Percentiles rank a stretch among this genome's conserved stretches.
phyloP scores from a whole-genome alignment of 2,113 vertebrate genomes.

The Ochotona princeps region DNA sequence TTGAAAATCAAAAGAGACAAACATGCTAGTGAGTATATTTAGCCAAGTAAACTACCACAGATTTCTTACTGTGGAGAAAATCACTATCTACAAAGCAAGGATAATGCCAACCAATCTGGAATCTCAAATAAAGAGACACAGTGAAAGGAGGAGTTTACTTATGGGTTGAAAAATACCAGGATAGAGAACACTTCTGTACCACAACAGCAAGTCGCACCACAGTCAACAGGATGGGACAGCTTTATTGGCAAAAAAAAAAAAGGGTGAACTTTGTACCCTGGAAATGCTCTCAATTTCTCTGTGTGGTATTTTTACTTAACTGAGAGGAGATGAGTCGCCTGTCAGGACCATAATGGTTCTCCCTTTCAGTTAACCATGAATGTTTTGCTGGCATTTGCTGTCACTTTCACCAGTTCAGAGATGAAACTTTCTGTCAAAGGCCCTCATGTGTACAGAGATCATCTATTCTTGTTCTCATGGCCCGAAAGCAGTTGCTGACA shows the following conservation, averaged over 20 bases:
- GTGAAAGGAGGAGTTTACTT: not conserved
- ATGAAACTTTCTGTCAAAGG: not conserved
- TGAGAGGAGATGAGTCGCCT: not conserved
- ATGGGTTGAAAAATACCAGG: not conserved
- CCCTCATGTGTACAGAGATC: not conserved
- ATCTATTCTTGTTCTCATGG: not conserved
- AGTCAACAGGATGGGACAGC: not conserved
- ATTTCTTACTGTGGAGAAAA: not conserved
- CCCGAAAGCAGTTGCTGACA: not conserved
- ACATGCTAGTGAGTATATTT: constrained; percentile 4
- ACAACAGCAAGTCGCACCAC: not conserved
- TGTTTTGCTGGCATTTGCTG: not conserved
- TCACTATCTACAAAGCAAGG: not conserved
- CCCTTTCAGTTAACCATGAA: not conserved
- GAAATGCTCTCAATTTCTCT: not conserved
- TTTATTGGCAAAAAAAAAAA: not conserved
- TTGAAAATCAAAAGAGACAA: not conserved
- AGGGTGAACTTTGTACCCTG: not conserved
- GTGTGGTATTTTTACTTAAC: not conserved
- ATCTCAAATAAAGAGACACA: not conserved
- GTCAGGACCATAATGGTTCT: not conserved
- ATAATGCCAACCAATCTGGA: not conserved
- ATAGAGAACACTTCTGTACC: not conserved
- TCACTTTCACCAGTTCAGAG: not conserved
- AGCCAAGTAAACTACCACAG: not conserved